These are phyloP conservation scores for Lamellibrachia satsuma DNA, from an alignment of 2,888 invertebrate species.

Conservation along the genomic window DNA sequence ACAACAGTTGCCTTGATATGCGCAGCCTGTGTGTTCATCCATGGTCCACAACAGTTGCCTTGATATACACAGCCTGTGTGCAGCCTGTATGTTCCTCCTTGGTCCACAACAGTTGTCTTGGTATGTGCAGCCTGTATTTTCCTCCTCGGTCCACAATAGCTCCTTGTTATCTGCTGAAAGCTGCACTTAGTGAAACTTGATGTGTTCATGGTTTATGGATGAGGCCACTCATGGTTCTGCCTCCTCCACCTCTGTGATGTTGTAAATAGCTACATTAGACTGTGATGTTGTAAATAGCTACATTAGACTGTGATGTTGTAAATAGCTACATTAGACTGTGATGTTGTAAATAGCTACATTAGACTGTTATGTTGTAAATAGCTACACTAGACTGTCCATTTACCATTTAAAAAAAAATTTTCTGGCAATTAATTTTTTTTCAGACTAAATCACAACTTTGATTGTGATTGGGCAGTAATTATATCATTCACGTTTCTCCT, in stretches of 20 bases:
- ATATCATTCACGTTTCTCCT: too few species aligned
- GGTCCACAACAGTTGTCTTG: too few species aligned
- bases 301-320: not conserved
- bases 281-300: not conserved
- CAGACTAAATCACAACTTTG: too few species aligned
- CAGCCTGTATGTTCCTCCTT: too few species aligned
- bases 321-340: not conserved
- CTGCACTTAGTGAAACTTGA: not conserved
- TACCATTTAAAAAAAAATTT: too few species aligned
- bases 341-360: constrained; percentile 3
- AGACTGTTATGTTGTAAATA: not conserved
- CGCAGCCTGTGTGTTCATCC: too few species aligned
- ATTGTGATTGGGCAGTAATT: too few species aligned
- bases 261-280: not conserved
- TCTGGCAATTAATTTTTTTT: too few species aligned
- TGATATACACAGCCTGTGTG: too few species aligned
- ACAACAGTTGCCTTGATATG: too few species aligned
- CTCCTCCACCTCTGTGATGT: not conserved
- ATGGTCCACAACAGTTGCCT: too few species aligned
- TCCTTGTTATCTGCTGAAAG: not conserved
- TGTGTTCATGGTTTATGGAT: not conserved
- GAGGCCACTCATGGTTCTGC: not conserved
- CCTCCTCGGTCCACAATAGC: not conserved
- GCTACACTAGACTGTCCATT: not conserved
- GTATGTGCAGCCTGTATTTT: too few species aligned